These are phyloP conservation scores for Drosophila baimaii DNA, from an alignment of 1,140 invertebrate species.

Conservation along the genomic window DNA sequence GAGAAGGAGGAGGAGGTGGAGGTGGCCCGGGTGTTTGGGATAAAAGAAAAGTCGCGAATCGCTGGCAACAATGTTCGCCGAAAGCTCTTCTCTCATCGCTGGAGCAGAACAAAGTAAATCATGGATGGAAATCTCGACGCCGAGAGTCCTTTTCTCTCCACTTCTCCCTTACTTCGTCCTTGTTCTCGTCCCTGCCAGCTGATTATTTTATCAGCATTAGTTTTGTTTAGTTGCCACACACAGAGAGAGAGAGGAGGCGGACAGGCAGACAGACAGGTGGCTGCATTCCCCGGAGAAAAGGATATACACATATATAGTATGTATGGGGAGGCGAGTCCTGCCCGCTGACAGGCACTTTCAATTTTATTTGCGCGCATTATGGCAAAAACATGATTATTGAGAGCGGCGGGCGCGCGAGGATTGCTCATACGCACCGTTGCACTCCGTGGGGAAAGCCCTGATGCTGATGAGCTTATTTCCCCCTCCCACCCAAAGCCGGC, in stretches of 20 bases:
- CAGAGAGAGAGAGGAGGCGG: neutral
- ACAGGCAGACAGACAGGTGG: constrained; percentile 55
- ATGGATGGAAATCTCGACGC: constrained; percentile 48
- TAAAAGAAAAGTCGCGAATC: constrained; percentile 33
- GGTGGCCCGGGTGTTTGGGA: neutral
- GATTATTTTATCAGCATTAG: constrained; percentile 72
- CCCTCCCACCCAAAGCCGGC: neutral
- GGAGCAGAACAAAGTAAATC: constrained; percentile 64
- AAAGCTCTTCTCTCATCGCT: constrained; percentile 49
- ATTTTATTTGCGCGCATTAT: constrained; percentile 77
- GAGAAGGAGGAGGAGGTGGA: neutral
- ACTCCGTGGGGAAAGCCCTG: constrained; percentile 19
- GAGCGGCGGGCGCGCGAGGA: constrained; percentile 4
- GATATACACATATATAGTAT: constrained; percentile 6
- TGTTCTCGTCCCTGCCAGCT: constrained; percentile 28
- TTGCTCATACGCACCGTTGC: constrained; percentile 78
- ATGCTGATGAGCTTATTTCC: constrained; percentile 34
- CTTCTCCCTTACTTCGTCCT: constrained; percentile 3
- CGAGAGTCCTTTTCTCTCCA: constrained; percentile 26
- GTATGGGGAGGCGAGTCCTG: neutral
- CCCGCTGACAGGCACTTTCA: constrained; percentile 68
- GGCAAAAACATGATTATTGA: constrained; percentile 63
- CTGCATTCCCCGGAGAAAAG: constrained; percentile 42
- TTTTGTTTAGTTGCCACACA: constrained; percentile 52
- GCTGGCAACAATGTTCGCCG: constrained; percentile 37